A percentile compares a stretch with the other conserved stretches of the same genome.
These are phyloP conservation scores for Phyto melanocephala DNA, from an alignment of 2,888 invertebrate genomes.

Conservation along the genomic window DNA sequence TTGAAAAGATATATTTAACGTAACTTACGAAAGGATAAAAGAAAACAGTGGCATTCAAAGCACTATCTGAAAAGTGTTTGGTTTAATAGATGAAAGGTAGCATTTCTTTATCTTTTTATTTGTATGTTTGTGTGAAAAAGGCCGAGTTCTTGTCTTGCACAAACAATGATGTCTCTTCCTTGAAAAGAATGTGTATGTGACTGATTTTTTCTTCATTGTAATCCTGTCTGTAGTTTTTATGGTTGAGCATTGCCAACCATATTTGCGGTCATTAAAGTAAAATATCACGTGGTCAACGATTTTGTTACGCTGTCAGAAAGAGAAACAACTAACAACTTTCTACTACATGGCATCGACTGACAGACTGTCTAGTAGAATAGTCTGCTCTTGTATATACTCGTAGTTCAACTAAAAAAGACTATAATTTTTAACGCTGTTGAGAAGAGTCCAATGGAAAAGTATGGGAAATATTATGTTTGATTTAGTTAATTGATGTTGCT, in stretches of 20 bases:
- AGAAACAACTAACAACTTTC: conserved; percentile 9
- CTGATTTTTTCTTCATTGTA: not conserved
- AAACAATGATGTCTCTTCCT: not conserved
- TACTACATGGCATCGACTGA: conserved; percentile 48
- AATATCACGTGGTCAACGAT: conserved; percentile 74
- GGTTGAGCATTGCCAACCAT: conserved; percentile 54
- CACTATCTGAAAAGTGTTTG: not conserved
- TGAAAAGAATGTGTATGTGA: not conserved
- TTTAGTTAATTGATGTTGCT: conserved; percentile 58
- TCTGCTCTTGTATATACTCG: conserved; percentile 10
- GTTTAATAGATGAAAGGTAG: not conserved
- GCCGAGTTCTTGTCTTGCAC: conserved; percentile 3
- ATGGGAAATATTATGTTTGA: conserved; percentile 27
- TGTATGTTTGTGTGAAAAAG: not conserved
- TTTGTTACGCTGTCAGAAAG: conserved; percentile 66
- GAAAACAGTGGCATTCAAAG: not conserved
- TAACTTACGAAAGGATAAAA: not conserved
- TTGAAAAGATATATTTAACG: not conserved
- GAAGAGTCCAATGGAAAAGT: not conserved
- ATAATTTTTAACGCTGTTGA: conserved; percentile 56
- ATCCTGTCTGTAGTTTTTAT: conserved; percentile 23
- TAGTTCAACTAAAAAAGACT: not conserved
- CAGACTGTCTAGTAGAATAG: conserved; percentile 63
- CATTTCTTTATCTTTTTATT: not conserved
- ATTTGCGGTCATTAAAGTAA: conserved; percentile 73